Percentiles rank a stretch among this genome's conserved stretches.
phyloP scores from a whole-genome alignment of 1,140 invertebrate species.

The Mylabris phalerata region DNA sequence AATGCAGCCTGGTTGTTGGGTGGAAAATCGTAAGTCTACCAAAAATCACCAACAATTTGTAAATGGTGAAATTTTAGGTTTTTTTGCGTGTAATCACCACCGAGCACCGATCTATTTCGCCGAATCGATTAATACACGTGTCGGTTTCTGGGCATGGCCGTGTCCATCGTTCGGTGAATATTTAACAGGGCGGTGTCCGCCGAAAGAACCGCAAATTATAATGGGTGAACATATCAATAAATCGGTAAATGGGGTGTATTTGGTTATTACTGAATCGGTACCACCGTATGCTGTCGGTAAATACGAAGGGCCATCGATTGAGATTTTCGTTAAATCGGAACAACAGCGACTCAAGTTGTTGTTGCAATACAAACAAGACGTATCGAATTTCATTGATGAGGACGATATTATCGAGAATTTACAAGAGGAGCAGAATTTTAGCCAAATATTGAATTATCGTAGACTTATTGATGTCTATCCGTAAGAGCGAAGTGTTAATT shows the following conservation, averaged over 20 bases:
- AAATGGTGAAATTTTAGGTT: conserved; percentile 28
- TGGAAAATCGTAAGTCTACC: conserved; percentile 25
- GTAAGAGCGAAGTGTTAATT: too few species aligned
- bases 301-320: conserved; percentile 30
- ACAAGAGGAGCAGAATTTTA: neutral
- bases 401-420: conserved; percentile 14
- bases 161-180: conserved; percentile 59
- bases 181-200: conserved; percentile 51
- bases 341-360: conserved; percentile 14
- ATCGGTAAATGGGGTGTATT: conserved; percentile 28
- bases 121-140: conserved; percentile 60
- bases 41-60: neutral
- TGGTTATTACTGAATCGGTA: conserved; percentile 37
- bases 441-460: too few species aligned
- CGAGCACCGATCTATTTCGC: conserved; percentile 62
- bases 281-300: conserved; percentile 35
- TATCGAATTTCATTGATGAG: conserved; percentile 20
- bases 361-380: conserved; percentile 20
- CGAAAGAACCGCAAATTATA: conserved; percentile 33
- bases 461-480: too few species aligned
- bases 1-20: conserved; percentile 59
- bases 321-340: conserved; percentile 26
- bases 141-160: conserved; percentile 66
- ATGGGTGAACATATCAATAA: conserved; percentile 33
- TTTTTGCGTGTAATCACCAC: conserved; percentile 56